Base-by-base conservation (phyloP, 2,888 invertebrate species). In the Drosophila cracens region DNA sequence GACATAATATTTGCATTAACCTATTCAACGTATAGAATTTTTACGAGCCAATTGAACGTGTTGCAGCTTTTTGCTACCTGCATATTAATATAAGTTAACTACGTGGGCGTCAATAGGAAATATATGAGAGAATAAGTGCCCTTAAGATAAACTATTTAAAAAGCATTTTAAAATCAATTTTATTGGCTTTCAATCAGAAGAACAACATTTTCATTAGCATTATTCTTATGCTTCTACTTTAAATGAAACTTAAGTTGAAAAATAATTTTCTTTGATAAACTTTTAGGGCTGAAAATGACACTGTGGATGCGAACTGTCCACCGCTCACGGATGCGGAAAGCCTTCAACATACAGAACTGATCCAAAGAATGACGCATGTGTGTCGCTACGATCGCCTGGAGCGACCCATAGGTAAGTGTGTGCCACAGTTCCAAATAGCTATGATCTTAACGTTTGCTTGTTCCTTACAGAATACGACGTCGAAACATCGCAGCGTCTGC, bases 311-410 rank as follows among this genome's bases (percentile, higher is more conserved):
- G 57, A 89, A 91, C 36, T 91, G 92, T 49, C 91, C 91, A 7
- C 82, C 92, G 4, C 64, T 92, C 48, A 76, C 81, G 40, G 88
- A 92, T 74, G 93, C 92, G 29, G 82, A 83, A 7, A 89, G 68
- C 29, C 68, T 92, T 31, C 93, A 93, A 60, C 91, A 92, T 61
- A 90, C 93, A 7, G 92, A 92, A 61, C 89, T 92, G 5, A 91
- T 92, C 27, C 91, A 92, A 29, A 78, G 92, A 49, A 78, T 92
- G 73, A 92, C 92, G 31, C 92, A 93, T 59, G 92, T 93, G 25
- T 92, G 92, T 63, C 92, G 92, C 58, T 92, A 92, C 51, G 92
- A 92, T 87, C 92, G 92, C 0, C 76, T 92, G 2, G 93, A 92
- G 57, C 81, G 92, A 40, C 92, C 92, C 38, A 90, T 92, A 61